Base-by-base conservation (phyloP, 2,888 invertebrate species). In the Drosophila borealis region DNA sequence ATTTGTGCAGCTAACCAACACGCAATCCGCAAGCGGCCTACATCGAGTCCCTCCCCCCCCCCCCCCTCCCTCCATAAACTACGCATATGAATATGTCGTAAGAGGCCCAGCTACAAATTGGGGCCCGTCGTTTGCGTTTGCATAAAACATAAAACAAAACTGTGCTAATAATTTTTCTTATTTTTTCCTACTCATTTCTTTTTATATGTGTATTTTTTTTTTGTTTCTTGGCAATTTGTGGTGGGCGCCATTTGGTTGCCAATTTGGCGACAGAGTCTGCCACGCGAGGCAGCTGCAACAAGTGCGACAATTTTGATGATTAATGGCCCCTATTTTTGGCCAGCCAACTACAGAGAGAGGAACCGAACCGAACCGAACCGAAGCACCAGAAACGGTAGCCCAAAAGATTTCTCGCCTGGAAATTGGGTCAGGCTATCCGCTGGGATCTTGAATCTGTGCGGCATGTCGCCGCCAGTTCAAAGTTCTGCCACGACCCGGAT, bases 221-320 rank as follows among this genome's bases (percentile, higher is more conserved):
- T 49, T 33, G 33, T 42, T 61, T 53, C 46, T 17, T 42, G 25
- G 54, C 45, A 54, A 39, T 55, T 42, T 67, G 29, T 55, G 21
- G 70, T 70, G 65, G 74, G 76, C 66, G 65, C 54, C 46, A 46
- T 11, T 17, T 19, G 48, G 67, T 37, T 72, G 71, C 78, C 84
- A 70, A 86, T 80, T 81, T 83, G 69, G 71, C 74, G 72, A 83
- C 78, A 68, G 66, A 65, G 42, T 50, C 50, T 60, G 60, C 55
- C 72, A 57, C 69, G 49, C 46, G 76, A 36, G 78, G 62, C 76
- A 77, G 79, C 79, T 74, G 77, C 79, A 77, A 77, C 74, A 77
- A 77, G 77, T 77, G 79, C 79, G 74, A 71, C 77, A 65, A 74
- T 70, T 70, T 59, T 17, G 49, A 54, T 78, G 77, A 78, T 78